phyloP scores from a whole-genome alignment of 64 coral and sea anemone species.

The Astreopora myriophthalma region DNA sequence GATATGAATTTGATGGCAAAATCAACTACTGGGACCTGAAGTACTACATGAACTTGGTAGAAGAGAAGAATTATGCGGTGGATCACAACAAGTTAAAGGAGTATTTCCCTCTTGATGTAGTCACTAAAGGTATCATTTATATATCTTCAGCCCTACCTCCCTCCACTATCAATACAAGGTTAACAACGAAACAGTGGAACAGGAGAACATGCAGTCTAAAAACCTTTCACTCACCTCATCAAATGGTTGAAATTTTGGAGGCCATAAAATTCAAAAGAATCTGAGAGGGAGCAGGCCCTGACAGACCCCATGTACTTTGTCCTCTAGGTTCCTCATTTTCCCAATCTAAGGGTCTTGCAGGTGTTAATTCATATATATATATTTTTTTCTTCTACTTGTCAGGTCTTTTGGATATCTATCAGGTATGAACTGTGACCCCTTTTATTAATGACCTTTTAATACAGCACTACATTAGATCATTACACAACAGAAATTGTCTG shows the following conservation, averaged over 20 bases:
- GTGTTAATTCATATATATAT: not conserved
- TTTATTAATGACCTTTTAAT: not conserved
- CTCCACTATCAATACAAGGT: too few relatives aligned
- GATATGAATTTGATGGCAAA: conserved; percentile 83
- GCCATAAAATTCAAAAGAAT: too few relatives aligned
- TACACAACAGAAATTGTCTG: too few relatives aligned
- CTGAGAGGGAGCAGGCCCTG: too few relatives aligned
- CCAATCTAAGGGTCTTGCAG: not conserved
- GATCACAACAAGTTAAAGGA: conserved; percentile 97
- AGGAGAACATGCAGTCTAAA: too few relatives aligned
- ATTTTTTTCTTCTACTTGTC: not conserved
- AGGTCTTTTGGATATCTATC: conserved; percentile 95
- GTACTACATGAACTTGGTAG: conserved; percentile 95
- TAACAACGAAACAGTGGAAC: too few relatives aligned
- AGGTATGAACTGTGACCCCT: conserved; percentile 30
- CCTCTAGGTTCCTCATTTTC: too few relatives aligned
- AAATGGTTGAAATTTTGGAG: too few relatives aligned
- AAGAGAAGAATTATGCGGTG: conserved; percentile 92
- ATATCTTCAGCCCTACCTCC: too few relatives aligned
- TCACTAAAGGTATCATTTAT: conserved; percentile 97
- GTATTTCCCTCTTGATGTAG: conserved; percentile 91
- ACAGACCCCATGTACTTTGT: too few relatives aligned
- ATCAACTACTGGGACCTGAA: conserved; percentile 94
- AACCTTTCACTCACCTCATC: too few relatives aligned
- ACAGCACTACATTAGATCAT: not conserved